These are phyloP conservation scores for Drosophila tripunctata DNA, from an alignment of 2,888 invertebrate genomes.

Conservation along the genomic window DNA sequence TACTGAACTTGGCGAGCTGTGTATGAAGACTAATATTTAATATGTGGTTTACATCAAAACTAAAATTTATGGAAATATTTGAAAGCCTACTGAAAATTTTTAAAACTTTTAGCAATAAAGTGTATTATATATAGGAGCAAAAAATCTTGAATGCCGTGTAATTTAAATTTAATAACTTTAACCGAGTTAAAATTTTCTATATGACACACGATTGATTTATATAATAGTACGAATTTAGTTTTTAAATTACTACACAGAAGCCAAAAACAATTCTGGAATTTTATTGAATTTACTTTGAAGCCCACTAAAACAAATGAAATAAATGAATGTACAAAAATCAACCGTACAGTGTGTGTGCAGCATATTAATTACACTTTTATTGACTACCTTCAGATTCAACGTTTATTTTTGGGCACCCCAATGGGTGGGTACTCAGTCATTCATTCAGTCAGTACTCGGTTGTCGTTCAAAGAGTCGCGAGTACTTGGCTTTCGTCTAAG, in stretches of 20 bases:
- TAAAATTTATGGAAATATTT: background rate
- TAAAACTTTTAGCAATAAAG: too few relatives aligned
- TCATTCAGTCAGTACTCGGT: slow-evolving; percentile 40
- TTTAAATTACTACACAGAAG: background rate
- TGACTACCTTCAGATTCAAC: slow-evolving; percentile 47
- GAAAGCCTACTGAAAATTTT: background rate
- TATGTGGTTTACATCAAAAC: background rate
- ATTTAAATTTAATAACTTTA: background rate
- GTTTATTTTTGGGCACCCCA: slow-evolving; percentile 22
- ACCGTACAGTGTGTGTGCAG: slow-evolving; percentile 46
- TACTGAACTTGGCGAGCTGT: slow-evolving; percentile 22
- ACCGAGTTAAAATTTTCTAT: too few relatives aligned
- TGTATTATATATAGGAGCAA: too few relatives aligned
- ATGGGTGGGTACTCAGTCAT: background rate
- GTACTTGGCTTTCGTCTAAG: slow-evolving; percentile 27
- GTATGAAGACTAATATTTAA: slow-evolving; percentile 25
- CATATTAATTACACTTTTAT: slow-evolving; percentile 64
- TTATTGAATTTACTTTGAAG: slow-evolving; percentile 19
- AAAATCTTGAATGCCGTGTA: background rate
- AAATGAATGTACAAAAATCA: slow-evolving; percentile 51
- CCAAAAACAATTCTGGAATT: slow-evolving; percentile 16
- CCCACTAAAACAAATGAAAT: slow-evolving; percentile 32
- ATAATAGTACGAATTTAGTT: background rate
- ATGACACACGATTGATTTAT: background rate
- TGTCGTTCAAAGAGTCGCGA: slow-evolving; percentile 33